Percentiles rank a stretch among this genome's conserved stretches.
Evolutionary conservation across 1,140 invertebrate genomes (phyloP).

Genomic region (Popillia japonica): DNA sequence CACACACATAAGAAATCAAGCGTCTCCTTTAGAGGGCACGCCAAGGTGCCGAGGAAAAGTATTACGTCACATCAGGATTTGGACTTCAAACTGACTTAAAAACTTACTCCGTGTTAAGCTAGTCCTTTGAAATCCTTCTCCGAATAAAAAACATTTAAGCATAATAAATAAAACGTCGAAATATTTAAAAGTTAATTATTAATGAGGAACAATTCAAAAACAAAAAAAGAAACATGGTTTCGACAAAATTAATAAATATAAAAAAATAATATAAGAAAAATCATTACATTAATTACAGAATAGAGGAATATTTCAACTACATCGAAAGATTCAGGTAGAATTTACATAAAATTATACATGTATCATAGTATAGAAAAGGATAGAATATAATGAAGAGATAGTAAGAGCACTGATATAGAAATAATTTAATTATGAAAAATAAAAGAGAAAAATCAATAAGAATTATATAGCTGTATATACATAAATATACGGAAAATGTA

Average conservation of each 20-base stretch:
- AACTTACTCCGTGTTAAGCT: conserved; percentile 53
- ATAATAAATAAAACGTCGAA: conserved; percentile 30
- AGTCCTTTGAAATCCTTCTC: conserved; percentile 47
- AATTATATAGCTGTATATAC: conserved; percentile 43
- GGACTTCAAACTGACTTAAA: conserved; percentile 45
- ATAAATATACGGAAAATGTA: conserved; percentile 38
- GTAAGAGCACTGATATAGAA: conserved; percentile 22
- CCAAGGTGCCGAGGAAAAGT: conserved; percentile 39
- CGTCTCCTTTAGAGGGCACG: conserved; percentile 18
- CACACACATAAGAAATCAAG: conserved; percentile 42
- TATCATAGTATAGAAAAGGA: neutral
- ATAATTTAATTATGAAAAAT: conserved; percentile 44
- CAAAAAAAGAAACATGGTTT: conserved; percentile 45
- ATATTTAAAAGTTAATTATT: conserved; percentile 29
- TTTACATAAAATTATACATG: conserved; percentile 38
- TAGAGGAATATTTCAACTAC: conserved; percentile 36
- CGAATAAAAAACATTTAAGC: conserved; percentile 30
- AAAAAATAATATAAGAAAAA: conserved; percentile 41
- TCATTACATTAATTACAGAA: conserved; percentile 42
- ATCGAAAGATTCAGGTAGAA: conserved; percentile 41
- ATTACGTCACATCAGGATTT: conserved; percentile 45
- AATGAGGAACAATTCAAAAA: conserved; percentile 26
- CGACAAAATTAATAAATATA: conserved; percentile 46
- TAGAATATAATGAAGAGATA: neutral
- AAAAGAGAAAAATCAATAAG: conserved; percentile 30